Evolutionary conservation across 2,888 invertebrate genomes (phyloP).

Genomic region (Chironomus tentans): DNA sequence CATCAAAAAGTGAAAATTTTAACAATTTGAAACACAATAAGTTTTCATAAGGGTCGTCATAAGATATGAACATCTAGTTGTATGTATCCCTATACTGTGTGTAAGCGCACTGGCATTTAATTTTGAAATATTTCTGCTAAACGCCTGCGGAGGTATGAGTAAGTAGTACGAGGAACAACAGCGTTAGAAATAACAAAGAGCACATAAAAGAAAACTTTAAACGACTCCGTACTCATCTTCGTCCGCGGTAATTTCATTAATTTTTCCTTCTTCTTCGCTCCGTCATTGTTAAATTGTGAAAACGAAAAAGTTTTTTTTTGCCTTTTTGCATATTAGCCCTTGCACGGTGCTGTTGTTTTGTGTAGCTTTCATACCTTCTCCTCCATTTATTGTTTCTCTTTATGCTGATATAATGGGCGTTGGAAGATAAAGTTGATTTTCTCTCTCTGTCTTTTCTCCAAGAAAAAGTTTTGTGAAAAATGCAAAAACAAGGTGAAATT

Average conservation of each 20-base stretch:
- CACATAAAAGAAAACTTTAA: neutral
- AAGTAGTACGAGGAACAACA: neutral
- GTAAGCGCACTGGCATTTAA: neutral
- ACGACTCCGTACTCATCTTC: neutral
- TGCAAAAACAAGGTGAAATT: neutral
- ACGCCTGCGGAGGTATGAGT: neutral
- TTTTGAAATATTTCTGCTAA: neutral
- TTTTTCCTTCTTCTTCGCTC: neutral
- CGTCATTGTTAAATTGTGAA: neutral
- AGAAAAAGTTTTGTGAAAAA: neutral
- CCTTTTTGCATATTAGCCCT: neutral
- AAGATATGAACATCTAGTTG: too few relatives aligned
- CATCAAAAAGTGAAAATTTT: too few relatives aligned
- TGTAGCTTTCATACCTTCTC: neutral
- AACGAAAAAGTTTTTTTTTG: neutral
- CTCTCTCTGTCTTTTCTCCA: too few relatives aligned
- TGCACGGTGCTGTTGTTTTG: neutral
- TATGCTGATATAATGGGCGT: neutral
- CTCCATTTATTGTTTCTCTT: neutral
- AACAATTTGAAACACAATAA: neutral
- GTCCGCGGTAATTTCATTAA: conserved; percentile 6
- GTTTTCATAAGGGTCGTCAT: neutral
- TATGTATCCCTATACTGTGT: neutral
- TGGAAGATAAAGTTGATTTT: neutral
- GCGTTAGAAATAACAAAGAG: neutral